Percentiles rank a stretch among this genome's conserved stretches.
These are phyloP conservation scores for Lordiphosa collinella DNA, from an alignment of 1,140 invertebrate species.

Conservation along the genomic window DNA sequence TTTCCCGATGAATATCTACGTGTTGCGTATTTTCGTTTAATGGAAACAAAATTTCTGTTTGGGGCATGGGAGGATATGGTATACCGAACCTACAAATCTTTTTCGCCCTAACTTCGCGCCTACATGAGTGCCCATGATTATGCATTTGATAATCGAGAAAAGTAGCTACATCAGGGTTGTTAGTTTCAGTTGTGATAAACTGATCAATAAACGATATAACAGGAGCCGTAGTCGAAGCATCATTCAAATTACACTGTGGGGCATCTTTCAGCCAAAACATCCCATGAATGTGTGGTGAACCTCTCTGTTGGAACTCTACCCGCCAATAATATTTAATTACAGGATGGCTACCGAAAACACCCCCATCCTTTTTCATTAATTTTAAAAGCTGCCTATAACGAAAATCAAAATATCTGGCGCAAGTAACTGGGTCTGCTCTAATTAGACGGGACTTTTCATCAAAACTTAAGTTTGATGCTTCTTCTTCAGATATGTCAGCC, in stretches of 20 bases:
- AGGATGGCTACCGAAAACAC: too few relatives aligned
- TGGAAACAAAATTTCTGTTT: not conserved
- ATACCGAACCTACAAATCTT: not conserved
- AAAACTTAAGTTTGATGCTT: too few relatives aligned
- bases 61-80: not conserved
- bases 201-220: too few relatives aligned
- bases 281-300: too few relatives aligned
- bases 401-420: slow-evolving; percentile 6
- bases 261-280: too few relatives aligned
- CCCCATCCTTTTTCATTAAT: slow-evolving; percentile 3
- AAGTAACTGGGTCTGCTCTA: slow-evolving; percentile 3
- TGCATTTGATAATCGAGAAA: slow-evolving; percentile 6
- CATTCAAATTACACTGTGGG: too few relatives aligned
- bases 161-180: not conserved
- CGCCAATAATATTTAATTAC: too few relatives aligned
- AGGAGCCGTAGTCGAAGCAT: too few relatives aligned
- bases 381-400: not conserved
- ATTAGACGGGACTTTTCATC: not conserved
- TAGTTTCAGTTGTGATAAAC: not conserved
- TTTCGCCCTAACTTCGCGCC: not conserved
- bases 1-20: too few relatives aligned
- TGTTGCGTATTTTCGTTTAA: too few relatives aligned
- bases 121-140: not conserved
- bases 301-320: too few relatives aligned
- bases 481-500: too few relatives aligned